Evolutionary conservation across 2,113 vertebrate species (phyloP).

Genomic region (Tenrec ecaudatus): DNA sequence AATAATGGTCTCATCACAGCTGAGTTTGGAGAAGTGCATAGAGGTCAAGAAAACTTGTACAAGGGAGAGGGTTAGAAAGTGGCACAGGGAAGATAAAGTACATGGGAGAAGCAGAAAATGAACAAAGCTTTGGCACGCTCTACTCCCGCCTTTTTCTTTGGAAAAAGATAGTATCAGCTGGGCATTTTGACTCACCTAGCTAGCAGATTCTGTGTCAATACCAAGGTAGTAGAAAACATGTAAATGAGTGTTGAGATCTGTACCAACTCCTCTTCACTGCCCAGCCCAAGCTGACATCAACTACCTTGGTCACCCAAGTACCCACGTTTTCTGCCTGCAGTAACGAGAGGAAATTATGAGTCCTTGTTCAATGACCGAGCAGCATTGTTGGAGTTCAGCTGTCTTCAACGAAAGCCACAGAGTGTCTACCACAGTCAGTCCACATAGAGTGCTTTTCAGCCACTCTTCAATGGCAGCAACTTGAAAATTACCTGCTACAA

Average conservation of each 20-base stretch:
- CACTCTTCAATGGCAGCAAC: constrained; percentile 13
- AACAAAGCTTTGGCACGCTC: constrained; percentile 13
- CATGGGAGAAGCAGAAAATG: background rate
- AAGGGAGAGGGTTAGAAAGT: background rate
- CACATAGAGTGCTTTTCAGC: constrained; percentile 36
- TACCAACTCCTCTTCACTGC: background rate
- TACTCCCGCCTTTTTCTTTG: background rate
- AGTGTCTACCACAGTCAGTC: background rate
- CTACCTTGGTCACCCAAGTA: background rate
- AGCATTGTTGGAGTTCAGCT: too few species aligned
- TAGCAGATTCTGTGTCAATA: background rate
- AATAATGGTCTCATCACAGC: background rate
- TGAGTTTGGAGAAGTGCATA: background rate
- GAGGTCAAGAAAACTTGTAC: background rate
- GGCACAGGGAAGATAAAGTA: background rate
- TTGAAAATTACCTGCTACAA: constrained; percentile 4
- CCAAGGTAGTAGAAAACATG: constrained; percentile 19
- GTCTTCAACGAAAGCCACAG: too few species aligned
- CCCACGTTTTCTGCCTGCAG: background rate
- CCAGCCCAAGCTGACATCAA: background rate
- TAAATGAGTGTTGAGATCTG: background rate
- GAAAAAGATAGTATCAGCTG: background rate
- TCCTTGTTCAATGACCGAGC: background rate
- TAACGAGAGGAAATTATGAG: background rate
- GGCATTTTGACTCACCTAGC: background rate